Evolutionary conservation across 1,140 invertebrate species (phyloP), one percentile per base, ranked within the genome.

Genomic region (Cherax destructor): DNA sequence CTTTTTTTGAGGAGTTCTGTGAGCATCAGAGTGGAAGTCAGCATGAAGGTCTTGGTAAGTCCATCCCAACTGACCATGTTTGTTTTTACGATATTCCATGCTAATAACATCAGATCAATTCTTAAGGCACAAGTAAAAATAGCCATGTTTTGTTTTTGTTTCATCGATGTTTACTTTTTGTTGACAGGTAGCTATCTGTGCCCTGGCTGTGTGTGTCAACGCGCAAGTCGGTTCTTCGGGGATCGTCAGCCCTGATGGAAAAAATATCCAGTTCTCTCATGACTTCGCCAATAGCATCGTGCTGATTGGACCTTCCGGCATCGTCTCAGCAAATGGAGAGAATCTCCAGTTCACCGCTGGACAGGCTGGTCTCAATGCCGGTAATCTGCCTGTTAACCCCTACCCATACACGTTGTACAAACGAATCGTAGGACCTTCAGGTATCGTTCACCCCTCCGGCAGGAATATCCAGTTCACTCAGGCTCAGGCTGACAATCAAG

Each of bases 261-360:
- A 21, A 18, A 81, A 69, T 11, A 30, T 24, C 13, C 86, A 88
- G 61, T 88, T 88, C 52, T 69, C 30, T 24, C 86, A 88, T 9
- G 86, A 88, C 6, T 81, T 81, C 24, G 78, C 61, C 16, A 10
- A 72, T 30, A 41, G 49, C 52, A 81, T 88, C 47, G 16, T 80
- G 9, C 47, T 88, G 24, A 6, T 47, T 11, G 77, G 77, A 50
- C 77, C 77, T 52, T 80, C 86, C n/a, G 86, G 86, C 61, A 83
- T 88, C 9, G 86, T 88, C 18, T 61, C 56, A 74, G 49, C n/a
- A 30, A n/a, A 41, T 56, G 86, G 86, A 4, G 10, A 52, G 0
- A 91, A 91, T 56, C 77, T 65, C 10, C 90, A 91, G 50, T 59
- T 91, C 30, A 91, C 90, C 30, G n/a, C 52, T 9, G 90, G 74